A percentile compares a stretch with the other conserved stretches of the same genome.
Conservation (phyloP, 2,113 vertebrate genomes). For the Rhadina sibilatrix region DNA sequence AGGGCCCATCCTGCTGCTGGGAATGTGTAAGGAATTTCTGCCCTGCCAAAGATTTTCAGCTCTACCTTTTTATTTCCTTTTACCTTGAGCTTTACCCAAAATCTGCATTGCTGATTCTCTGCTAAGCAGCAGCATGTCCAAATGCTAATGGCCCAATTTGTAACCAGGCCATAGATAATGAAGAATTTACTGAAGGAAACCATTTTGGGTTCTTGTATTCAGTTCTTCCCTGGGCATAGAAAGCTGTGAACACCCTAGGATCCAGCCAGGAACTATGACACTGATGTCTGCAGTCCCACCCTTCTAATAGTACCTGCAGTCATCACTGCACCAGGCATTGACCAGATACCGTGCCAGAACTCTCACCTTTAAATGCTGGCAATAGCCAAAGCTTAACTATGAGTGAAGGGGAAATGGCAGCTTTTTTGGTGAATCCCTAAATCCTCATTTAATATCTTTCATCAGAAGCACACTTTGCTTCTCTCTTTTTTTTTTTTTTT, state of each 20-base stretch:
- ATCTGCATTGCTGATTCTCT: neutral
- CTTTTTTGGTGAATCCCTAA: neutral
- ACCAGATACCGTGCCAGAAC: neutral
- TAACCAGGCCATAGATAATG: neutral
- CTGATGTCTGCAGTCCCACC: neutral
- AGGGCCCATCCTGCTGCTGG: neutral
- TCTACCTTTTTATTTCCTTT: neutral
- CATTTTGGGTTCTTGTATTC: neutral
- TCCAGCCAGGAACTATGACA: neutral
- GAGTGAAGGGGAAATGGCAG: neutral
- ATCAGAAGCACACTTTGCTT: neutral
- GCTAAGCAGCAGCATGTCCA: neutral
- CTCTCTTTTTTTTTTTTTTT: too few relatives aligned
- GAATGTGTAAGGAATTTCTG: neutral
- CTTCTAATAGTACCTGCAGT: neutral
- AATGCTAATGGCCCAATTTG: neutral
- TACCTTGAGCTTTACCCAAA: too few relatives aligned
- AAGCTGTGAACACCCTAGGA: neutral
- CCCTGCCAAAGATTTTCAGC: neutral
- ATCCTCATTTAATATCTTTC: neutral
- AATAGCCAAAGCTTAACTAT: neutral
- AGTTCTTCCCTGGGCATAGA: neutral
- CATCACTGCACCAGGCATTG: neutral
- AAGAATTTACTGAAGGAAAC: neutral
- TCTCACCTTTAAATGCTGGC: neutral